A percentile compares a stretch with the other conserved stretches of the same genome.
Conservation (phyloP, 2,113 vertebrate genomes). For the Oreotrochilus melanogaster region DNA sequence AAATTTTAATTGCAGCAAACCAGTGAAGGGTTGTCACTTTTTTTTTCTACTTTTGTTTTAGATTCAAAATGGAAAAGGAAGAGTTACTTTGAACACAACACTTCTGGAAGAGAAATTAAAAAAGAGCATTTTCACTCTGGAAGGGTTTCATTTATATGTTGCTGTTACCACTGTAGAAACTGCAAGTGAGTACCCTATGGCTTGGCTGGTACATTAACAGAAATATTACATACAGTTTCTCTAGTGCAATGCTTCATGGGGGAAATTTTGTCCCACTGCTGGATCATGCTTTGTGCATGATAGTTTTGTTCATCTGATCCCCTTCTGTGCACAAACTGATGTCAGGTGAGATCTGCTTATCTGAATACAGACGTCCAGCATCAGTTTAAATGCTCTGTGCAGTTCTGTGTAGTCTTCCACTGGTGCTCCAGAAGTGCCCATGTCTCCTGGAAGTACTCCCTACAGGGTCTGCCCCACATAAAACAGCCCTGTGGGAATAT, state of each 20-base stretch:
- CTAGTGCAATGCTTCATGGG: not conserved
- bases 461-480: not conserved
- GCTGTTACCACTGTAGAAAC: slow-evolving; percentile 75
- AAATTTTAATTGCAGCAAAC: not conserved
- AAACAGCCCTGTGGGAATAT: not conserved
- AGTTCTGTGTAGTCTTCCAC: not conserved
- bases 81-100: slow-evolving; percentile 40
- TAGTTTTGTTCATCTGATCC: not conserved
- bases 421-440: not conserved
- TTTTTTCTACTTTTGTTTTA: not conserved
- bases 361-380: not conserved
- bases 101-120: slow-evolving; percentile 49
- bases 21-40: not conserved
- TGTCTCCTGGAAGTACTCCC: not conserved
- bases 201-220: not conserved
- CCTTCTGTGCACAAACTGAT: not conserved
- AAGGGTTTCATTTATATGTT: slow-evolving; percentile 65
- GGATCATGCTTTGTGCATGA: too few species aligned
- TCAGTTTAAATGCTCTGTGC: not conserved
- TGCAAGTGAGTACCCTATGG: slow-evolving; percentile 70
- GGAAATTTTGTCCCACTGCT: not conserved
- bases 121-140: slow-evolving; percentile 36
- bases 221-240: too few species aligned
- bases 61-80: slow-evolving; percentile 67
- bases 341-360: fast-evolving